Conservation (phyloP, 2,888 invertebrate species). For the Gerosis bhagava region DNA sequence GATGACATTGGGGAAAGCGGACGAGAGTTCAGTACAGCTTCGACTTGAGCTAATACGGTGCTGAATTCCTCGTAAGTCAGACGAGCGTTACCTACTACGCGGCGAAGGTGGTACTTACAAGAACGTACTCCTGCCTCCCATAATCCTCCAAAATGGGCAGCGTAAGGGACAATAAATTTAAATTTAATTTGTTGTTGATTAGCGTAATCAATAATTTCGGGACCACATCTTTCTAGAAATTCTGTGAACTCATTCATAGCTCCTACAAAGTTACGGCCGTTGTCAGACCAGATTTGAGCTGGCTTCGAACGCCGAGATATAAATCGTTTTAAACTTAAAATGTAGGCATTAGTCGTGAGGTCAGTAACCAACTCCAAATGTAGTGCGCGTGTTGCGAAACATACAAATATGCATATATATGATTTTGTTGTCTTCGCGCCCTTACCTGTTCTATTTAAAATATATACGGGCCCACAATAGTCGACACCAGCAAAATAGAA, state of each 20-base stretch:
- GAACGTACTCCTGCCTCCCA: conserved; percentile 30
- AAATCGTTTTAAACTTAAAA: neutral
- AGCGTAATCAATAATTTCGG: conserved; percentile 16
- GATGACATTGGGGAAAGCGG: conserved; percentile 23
- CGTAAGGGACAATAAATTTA: conserved; percentile 22
- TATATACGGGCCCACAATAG: neutral
- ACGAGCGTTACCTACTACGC: conserved; percentile 27
- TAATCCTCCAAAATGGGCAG: conserved; percentile 32
- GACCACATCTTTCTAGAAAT: neutral
- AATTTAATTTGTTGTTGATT: conserved; percentile 5
- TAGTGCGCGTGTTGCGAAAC: conserved; percentile 2
- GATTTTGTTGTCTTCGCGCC: neutral
- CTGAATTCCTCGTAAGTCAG: conserved; percentile 32
- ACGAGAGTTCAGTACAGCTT: conserved; percentile 27
- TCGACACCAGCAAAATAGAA: neutral
- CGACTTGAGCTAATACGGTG: conserved; percentile 30
- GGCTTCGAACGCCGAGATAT: neutral
- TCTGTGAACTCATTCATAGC: neutral
- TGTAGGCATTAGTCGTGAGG: neutral
- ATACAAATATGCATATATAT: conserved; percentile 1
- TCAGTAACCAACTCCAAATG: conserved; percentile 7
- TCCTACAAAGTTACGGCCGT: neutral
- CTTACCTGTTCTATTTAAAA: neutral
- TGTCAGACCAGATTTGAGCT: neutral
- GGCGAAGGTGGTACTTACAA: conserved; percentile 27